A percentile compares a stretch with the other conserved stretches of the same genome.
phyloP scores from a whole-genome alignment of 2,113 vertebrate species.

The Okapia johnstoni region DNA sequence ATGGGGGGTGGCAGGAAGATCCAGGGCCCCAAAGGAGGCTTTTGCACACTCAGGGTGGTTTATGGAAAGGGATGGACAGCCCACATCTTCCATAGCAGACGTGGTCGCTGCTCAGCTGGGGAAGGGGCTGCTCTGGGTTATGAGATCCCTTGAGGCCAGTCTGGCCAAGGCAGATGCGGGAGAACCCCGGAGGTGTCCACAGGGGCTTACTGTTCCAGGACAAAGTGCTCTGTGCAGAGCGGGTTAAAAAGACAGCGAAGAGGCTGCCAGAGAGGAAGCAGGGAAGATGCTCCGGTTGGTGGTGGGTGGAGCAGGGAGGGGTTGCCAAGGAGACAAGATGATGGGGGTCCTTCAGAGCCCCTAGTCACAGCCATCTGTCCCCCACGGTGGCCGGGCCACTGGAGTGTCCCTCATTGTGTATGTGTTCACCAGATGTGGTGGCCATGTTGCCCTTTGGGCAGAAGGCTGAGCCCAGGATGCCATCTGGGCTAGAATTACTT shows the following conservation, averaged over 20 bases:
- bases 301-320: neutral
- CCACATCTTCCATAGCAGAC: neutral
- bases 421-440: neutral
- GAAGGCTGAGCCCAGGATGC: neutral
- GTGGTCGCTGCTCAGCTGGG: neutral
- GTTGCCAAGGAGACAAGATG: neutral
- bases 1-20: neutral
- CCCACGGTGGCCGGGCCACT: neutral
- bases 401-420: fast-evolving
- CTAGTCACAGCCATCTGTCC: neutral
- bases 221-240: neutral
- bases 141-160: neutral
- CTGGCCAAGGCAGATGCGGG: neutral
- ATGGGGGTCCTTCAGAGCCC: neutral
- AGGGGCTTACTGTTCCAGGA: neutral
- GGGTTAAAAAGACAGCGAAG: neutral
- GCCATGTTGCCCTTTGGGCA: neutral
- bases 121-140: neutral
- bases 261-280: neutral
- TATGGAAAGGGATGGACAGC: neutral
- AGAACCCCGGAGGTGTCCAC: fast-evolving
- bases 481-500: neutral
- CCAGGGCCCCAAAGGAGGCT: neutral
- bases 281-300: neutral
- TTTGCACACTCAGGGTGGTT: neutral